Evolutionary conservation across 1,140 invertebrate species (phyloP).

Genomic region (Marisa cornuarietis): DNA sequence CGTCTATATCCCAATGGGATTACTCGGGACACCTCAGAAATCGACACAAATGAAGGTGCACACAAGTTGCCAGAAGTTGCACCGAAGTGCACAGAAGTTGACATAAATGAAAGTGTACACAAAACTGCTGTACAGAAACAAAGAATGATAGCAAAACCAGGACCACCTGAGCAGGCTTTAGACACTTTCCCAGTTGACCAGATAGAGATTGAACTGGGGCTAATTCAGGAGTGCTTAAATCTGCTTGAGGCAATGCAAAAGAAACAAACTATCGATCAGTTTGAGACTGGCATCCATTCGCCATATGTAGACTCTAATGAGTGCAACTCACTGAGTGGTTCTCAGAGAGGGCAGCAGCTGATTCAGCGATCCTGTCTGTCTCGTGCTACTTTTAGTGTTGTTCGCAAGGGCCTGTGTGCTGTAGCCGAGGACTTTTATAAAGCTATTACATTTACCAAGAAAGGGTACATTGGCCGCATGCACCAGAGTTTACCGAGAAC

Average conservation of each 20-base stretch:
- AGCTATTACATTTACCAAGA: neutral
- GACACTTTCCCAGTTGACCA: slow-evolving; percentile 9
- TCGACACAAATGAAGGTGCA: no score
- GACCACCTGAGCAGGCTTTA: neutral
- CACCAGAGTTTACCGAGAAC: slow-evolving; percentile 19
- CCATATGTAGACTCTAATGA: no score
- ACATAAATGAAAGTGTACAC: no score
- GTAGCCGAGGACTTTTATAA: slow-evolving; percentile 12
- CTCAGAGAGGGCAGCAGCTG: neutral
- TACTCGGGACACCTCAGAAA: no score
- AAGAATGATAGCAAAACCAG: no score
- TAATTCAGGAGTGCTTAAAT: slow-evolving; percentile 1
- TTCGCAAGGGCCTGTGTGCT: slow-evolving; percentile 5
- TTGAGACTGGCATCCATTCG: neutral
- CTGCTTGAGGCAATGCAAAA: slow-evolving; percentile 12
- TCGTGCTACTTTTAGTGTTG: neutral
- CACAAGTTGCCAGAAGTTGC: no score
- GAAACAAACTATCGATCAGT: neutral
- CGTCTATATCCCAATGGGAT: no score
- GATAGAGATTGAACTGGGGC: slow-evolving; percentile 6
- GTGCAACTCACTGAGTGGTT: neutral
- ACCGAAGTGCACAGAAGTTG: no score
- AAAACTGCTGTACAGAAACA: no score
- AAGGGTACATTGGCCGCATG: neutral
- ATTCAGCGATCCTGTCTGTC: neutral